Evolutionary conservation across 1,140 invertebrate genomes (phyloP).

Genomic region (Phymastichus coffea): DNA sequence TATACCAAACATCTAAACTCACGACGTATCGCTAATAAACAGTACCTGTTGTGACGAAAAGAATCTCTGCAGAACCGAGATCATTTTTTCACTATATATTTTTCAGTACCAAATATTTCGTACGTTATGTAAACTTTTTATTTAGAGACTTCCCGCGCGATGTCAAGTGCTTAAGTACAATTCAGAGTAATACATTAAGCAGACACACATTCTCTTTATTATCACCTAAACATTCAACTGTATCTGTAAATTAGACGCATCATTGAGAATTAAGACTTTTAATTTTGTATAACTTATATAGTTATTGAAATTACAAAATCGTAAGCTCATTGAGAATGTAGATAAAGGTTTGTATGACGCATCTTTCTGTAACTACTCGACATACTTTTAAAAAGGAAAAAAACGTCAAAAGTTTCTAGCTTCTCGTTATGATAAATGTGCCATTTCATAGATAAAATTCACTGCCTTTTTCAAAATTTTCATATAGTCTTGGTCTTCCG

Average conservation of each 20-base stretch:
- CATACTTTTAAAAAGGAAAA: conserved; percentile 21
- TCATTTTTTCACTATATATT: conserved; percentile 21
- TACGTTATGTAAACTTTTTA: conserved; percentile 24
- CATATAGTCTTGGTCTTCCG: neutral
- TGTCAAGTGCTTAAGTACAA: conserved; percentile 7
- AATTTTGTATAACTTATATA: conserved; percentile 29
- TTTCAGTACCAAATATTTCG: conserved; percentile 26
- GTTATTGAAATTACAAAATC: conserved; percentile 26
- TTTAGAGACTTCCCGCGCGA: conserved; percentile 16
- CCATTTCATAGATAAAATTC: conserved; percentile 18
- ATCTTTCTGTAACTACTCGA: conserved; percentile 23
- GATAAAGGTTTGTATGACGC: conserved; percentile 21
- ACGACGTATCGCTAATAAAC: conserved; percentile 13
- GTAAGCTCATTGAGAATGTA: conserved; percentile 19
- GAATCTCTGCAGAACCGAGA: conserved; percentile 4
- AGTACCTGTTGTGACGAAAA: conserved; percentile 8
- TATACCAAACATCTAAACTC: no score
- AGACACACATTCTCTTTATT: no score
- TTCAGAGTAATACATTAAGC: conserved; percentile 13
- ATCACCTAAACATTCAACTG: conserved; percentile 20
- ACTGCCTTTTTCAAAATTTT: conserved; percentile 5
- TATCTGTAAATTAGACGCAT: conserved; percentile 25
- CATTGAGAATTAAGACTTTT: conserved; percentile 28
- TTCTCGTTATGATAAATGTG: conserved; percentile 22
- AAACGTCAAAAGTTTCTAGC: conserved; percentile 10